Evolutionary conservation across 2,888 invertebrate species (phyloP).

Genomic region (Hecatera dysodea): DNA sequence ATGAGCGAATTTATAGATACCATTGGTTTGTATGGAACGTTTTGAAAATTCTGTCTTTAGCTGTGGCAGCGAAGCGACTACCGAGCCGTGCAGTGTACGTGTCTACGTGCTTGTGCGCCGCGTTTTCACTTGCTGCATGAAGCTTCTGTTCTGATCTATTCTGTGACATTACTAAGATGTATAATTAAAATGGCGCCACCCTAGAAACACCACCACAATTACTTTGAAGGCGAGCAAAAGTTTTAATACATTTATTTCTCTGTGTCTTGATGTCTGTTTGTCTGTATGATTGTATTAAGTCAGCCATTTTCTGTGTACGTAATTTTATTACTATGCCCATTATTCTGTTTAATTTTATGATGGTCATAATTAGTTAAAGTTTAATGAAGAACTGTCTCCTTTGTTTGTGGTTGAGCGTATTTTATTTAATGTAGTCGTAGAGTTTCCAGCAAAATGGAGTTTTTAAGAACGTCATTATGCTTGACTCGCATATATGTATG

Average conservation of each 20-base stretch:
- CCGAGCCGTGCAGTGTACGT: too few species aligned
- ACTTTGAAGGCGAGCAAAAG: conserved; percentile 73
- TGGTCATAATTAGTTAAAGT: conserved; percentile 66
- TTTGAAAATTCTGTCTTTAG: neutral
- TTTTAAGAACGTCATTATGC: neutral
- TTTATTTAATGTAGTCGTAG: conserved; percentile 22
- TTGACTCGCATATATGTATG: neutral
- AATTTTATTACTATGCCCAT: conserved; percentile 52
- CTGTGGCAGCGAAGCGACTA: neutral
- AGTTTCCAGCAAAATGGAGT: neutral
- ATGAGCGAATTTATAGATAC: neutral
- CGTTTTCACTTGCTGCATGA: neutral
- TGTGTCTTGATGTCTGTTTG: conserved; percentile 68
- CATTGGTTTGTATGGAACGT: neutral
- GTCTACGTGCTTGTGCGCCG: too few species aligned
- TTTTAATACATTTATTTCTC: conserved; percentile 78
- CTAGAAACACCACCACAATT: conserved; percentile 74
- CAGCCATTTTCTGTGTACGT: conserved; percentile 65
- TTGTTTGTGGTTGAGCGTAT: conserved; percentile 25
- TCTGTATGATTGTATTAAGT: conserved; percentile 67
- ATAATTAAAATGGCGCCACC: conserved; percentile 72
- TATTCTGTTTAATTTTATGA: conserved; percentile 54
- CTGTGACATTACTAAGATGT: conserved; percentile 57
- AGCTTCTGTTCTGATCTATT: conserved; percentile 7
- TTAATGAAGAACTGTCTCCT: conserved; percentile 62